Evolutionary conservation across 2,888 invertebrate species (phyloP).

Genomic region (Diarsia dahlii): DNA sequence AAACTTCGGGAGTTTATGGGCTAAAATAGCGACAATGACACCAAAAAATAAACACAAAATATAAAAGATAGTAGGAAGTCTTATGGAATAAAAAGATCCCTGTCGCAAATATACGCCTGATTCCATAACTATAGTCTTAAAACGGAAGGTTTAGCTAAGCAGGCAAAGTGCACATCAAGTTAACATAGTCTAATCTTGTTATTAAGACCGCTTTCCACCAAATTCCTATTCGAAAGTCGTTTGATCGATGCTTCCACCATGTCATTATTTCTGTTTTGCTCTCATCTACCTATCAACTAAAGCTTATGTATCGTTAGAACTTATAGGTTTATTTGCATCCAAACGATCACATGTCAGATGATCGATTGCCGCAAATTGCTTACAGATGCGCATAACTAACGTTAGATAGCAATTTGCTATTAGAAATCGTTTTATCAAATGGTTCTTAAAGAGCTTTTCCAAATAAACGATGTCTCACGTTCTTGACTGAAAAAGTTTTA

Average conservation of each 20-base stretch:
- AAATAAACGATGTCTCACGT: conserved; percentile 37
- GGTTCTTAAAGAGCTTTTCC: conserved; percentile 40
- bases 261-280: background rate
- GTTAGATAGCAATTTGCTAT: conserved; percentile 45
- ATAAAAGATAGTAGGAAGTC: background rate
- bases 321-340: conserved; percentile 41
- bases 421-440: conserved; percentile 52
- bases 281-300: conserved; percentile 9
- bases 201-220: background rate
- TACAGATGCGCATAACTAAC: conserved; percentile 56
- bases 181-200: background rate
- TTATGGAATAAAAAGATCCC: background rate
- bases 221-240: conserved; percentile 14
- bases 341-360: conserved; percentile 32
- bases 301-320: conserved; percentile 5
- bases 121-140: background rate
- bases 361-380: conserved; percentile 52
- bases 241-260: background rate
- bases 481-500: background rate
- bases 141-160: background rate
- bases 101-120: background rate
- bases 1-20: background rate
- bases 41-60: background rate
- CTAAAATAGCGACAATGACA: background rate
- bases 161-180: background rate